A percentile compares a stretch with the other conserved stretches of the same genome.
phyloP scores from a whole-genome alignment of 2,797 vertebrate genomes.

The Pristis pectinata region DNA sequence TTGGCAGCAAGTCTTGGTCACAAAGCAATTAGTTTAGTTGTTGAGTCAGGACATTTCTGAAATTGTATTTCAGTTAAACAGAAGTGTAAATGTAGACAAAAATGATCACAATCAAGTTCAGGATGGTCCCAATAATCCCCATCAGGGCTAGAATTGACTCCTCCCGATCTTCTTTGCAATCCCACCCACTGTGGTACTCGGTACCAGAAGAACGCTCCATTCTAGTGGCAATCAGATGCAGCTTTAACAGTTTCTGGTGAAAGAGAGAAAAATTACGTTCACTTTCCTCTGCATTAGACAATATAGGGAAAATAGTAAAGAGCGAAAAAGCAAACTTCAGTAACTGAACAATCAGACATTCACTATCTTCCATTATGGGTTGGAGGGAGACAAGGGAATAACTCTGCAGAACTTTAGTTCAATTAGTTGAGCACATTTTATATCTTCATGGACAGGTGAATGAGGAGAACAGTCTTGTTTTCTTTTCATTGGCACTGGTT shows the following conservation, averaged over 20 bases:
- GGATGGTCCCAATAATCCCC: neutral
- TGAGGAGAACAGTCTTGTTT: neutral
- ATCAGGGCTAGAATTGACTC: neutral
- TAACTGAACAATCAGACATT: too few relatives aligned
- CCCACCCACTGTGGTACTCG: neutral
- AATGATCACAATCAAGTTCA: neutral
- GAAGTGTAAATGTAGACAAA: neutral
- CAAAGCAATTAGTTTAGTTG: neutral
- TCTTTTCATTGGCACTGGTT: neutral
- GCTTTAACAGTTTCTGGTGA: neutral
- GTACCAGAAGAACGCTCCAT: neutral
- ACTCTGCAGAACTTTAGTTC: neutral
- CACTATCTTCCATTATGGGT: neutral
- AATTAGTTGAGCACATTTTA: neutral
- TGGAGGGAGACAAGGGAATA: neutral
- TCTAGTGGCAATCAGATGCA: neutral
- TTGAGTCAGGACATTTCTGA: neutral
- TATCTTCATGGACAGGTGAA: neutral
- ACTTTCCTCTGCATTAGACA: neutral
- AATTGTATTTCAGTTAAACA: neutral
- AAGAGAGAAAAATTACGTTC: neutral
- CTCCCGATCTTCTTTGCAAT: neutral
- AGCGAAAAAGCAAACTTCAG: too few relatives aligned
- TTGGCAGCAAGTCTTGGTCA: neutral
- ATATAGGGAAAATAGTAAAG: neutral